A percentile compares a stretch with the other conserved stretches of the same genome.
Evolutionary conservation across 2,888 invertebrate species (phyloP).

Genomic region (Bellardia bayeri): DNA sequence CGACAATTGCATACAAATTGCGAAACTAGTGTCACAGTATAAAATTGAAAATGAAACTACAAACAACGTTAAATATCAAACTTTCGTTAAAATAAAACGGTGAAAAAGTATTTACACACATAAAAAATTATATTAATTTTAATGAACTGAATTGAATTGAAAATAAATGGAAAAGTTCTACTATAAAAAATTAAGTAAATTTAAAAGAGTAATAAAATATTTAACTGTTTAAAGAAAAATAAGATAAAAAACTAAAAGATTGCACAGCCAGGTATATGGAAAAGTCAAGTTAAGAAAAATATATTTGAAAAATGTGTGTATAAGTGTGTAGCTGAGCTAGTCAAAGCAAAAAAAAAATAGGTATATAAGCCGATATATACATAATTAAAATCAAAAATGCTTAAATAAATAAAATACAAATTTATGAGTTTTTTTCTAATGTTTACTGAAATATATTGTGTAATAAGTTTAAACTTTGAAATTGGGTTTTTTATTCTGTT

Average conservation of each 20-base stretch:
- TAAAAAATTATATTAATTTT: slow-evolving; percentile 12
- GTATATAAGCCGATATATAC: background rate
- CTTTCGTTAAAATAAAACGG: slow-evolving; percentile 53
- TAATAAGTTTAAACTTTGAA: slow-evolving; percentile 55
- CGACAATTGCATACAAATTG: slow-evolving; percentile 73
- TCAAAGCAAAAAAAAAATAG: background rate
- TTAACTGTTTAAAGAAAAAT: background rate
- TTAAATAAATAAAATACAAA: background rate
- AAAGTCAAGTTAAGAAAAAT: background rate
- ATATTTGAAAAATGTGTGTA: slow-evolving; percentile 41
- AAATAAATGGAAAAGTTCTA: background rate
- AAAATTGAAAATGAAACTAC: slow-evolving; percentile 68
- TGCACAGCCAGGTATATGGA: background rate
- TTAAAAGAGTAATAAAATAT: background rate
- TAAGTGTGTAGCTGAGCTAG: slow-evolving; percentile 30
- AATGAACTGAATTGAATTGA: background rate
- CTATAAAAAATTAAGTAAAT: background rate
- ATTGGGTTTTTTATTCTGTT: slow-evolving; percentile 15
- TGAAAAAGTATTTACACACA: slow-evolving; percentile 9
- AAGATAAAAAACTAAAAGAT: background rate
- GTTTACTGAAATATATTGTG: slow-evolving; percentile 48
- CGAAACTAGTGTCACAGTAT: slow-evolving; percentile 71
- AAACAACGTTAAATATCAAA: slow-evolving; percentile 62
- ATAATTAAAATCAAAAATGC: background rate
- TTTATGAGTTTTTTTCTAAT: background rate